These are phyloP conservation scores for Clarias macrocephalus DNA, from an alignment of 2,113 vertebrate species.

Conservation along the genomic window DNA sequence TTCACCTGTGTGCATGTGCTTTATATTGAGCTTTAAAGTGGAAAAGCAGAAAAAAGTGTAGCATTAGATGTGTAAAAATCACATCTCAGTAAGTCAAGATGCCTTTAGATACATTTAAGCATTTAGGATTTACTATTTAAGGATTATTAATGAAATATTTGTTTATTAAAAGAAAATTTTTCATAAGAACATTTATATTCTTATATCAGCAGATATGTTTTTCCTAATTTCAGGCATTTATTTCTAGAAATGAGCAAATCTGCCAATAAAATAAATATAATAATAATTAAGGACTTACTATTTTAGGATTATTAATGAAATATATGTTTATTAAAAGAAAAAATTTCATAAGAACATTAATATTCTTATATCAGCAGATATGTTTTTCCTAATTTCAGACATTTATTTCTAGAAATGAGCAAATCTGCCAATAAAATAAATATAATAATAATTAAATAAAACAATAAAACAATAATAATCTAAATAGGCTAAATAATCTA, in stretches of 20 bases:
- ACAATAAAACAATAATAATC: neutral
- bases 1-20: neutral
- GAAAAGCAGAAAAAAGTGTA: neutral
- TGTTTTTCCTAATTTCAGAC: neutral
- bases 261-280: neutral
- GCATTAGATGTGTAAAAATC: neutral
- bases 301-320: neutral
- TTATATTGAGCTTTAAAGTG: neutral
- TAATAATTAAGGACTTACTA: neutral
- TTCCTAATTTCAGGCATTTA: neutral
- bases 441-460: too few species aligned
- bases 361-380: neutral
- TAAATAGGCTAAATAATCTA: neutral
- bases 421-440: neutral
- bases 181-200: neutral
- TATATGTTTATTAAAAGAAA: neutral
- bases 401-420: neutral
- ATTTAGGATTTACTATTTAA: neutral
- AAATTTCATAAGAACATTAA: neutral
- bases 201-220: neutral
- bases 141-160: neutral
- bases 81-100: neutral
- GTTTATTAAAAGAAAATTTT: neutral
- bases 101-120: neutral
- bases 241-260: neutral